A percentile compares a stretch with the other conserved stretches of the same genome.
Conservation (phyloP, 2,888 invertebrate genomes). For the Protula sp. region DNA sequence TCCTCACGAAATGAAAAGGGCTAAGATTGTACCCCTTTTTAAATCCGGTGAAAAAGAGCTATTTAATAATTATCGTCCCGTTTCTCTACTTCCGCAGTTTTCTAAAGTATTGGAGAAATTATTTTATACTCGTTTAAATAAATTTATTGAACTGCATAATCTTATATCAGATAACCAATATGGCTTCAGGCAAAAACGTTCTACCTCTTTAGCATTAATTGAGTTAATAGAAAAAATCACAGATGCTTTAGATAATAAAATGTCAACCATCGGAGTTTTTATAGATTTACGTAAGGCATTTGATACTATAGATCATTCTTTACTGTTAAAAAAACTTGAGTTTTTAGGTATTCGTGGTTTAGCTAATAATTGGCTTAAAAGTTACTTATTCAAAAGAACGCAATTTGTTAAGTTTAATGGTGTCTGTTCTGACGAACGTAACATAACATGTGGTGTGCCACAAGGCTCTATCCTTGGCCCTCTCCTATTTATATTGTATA, state of each 20-base stretch:
- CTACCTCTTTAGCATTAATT: not conserved
- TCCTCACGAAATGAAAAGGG: not conserved
- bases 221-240: not conserved
- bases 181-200: not conserved
- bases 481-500: not conserved
- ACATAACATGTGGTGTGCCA: not conserved
- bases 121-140: not conserved
- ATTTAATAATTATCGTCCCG: constrained; percentile 2
- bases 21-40: not conserved
- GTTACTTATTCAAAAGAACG: not conserved
- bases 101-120: too few relatives aligned
- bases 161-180: not conserved
- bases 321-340: not conserved
- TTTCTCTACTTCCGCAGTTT: not conserved
- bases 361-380: not conserved
- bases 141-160: not conserved
- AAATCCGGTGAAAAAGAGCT: not conserved
- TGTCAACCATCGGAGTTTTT: not conserved
- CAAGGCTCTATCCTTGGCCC: not conserved
- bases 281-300: not conserved
- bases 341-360: not conserved
- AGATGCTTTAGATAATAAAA: not conserved
- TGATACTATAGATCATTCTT: not conserved
- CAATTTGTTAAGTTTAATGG: not conserved
- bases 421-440: not conserved